Evolutionary conservation across 2,113 vertebrate genomes (phyloP).

Genomic region (Xiphophorus hellerii): DNA sequence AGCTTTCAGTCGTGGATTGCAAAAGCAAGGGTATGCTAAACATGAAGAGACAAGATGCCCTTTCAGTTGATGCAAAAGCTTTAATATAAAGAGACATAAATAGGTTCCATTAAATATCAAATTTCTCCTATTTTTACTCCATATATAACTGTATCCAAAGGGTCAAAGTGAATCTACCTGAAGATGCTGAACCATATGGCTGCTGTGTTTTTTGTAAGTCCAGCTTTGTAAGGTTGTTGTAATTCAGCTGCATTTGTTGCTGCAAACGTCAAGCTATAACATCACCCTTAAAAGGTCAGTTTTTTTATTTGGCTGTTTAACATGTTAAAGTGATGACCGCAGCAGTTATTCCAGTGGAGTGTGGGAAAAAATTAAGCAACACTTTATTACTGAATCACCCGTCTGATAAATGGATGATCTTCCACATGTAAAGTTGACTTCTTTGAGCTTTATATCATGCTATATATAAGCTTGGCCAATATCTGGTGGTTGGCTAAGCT

Average conservation of each 20-base stretch:
- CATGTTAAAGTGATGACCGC: constrained; percentile 42
- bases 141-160: neutral
- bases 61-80: no score
- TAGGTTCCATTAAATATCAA: no score
- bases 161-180: constrained; percentile 18
- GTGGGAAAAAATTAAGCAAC: neutral
- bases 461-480: no score
- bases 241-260: constrained; percentile 65
- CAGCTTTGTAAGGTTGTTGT: constrained; percentile 14
- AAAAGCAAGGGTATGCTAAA: no score
- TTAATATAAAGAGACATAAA: no score
- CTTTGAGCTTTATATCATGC: no score
- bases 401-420: constrained; percentile 17
- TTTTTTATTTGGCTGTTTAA: constrained; percentile 71
- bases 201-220: constrained; percentile 58
- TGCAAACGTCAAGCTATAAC: constrained; percentile 74
- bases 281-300: constrained; percentile 67
- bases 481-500: no score
- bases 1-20: no score
- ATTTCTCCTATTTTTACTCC: neutral
- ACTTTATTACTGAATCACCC: constrained; percentile 13
- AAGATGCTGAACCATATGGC: constrained; percentile 15
- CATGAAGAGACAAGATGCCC: no score
- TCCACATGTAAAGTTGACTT: no score
- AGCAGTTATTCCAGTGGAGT: constrained; percentile 37